Conservation (phyloP, 2,888 invertebrate genomes). For the Morinoia aosen region DNA sequence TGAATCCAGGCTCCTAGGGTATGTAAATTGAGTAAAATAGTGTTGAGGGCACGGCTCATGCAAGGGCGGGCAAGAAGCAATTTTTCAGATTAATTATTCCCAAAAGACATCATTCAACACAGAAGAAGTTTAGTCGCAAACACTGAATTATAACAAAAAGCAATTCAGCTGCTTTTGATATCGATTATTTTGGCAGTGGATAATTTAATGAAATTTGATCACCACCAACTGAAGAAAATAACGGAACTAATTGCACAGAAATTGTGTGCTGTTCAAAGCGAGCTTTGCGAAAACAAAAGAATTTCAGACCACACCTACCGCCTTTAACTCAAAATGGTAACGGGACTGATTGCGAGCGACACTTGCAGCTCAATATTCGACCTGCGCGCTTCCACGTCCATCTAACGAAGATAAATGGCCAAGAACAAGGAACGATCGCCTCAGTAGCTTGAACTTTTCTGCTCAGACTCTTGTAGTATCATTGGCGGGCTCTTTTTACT, state of each 20-base stretch:
- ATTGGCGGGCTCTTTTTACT: not conserved
- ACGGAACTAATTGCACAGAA: not conserved
- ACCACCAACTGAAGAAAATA: not conserved
- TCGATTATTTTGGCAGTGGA: not conserved
- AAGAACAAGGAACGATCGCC: not conserved
- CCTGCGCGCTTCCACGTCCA: conserved; percentile 7
- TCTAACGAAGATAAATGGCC: conserved; percentile 34
- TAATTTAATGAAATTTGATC: not conserved
- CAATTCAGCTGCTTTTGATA: not conserved
- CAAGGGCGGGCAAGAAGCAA: not conserved
- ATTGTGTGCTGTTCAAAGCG: conserved; percentile 60
- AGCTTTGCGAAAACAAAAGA: not conserved
- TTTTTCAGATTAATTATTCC: not conserved
- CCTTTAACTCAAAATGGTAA: not conserved
- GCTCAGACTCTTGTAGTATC: not conserved
- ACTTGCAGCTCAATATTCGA: conserved; percentile 5
- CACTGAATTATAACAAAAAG: not conserved
- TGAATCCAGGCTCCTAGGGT: not conserved
- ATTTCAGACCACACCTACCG: not conserved
- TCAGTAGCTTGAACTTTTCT: not conserved
- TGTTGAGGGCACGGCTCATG: not conserved
- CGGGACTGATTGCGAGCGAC: conserved; percentile 15
- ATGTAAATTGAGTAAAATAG: not conserved
- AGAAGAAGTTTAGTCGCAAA: not conserved
- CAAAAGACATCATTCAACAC: not conserved